Base-by-base conservation (phyloP, 2,888 invertebrate species). In the Luperina testacea region DNA sequence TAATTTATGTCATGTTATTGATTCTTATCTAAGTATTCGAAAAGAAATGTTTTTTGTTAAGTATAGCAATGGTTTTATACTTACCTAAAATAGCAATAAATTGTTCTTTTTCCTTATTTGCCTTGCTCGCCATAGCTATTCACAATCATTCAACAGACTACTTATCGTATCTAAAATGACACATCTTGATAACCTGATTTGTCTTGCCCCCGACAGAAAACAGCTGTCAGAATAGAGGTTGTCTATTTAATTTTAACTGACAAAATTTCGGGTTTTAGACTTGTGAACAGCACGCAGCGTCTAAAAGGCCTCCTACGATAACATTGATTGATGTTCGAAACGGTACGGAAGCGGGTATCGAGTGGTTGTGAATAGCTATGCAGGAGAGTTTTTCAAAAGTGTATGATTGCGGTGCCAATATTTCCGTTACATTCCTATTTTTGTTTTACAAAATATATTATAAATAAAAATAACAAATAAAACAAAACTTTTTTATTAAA, bases 1-100 rank as follows among this genome's bases (percentile, higher is more conserved):
- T 72, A 85, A 84, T 84, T 75, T 69, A 77, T 82, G 79, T 76
- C 61, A 73, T 84, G 63, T 77, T 86, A 57, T 71, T 77, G 70
- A 53, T 71, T 77, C 67, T 53, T 73, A 83, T 86, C 86, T 32
- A 32, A 32, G 65, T 70, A 48, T 70, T 84, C 4, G 72, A 69
- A 81, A 81, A 51, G 0, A 75, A 64, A 81, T 57, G 32, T 63
- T 42, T 48, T 71, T 59, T 51, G 15, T 8, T 42, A 32, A 32
- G 32, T 59, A n/a, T 9, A 24, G 51, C 32, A 70, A 24, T 5
- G 24, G 32, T 51, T 15, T 24, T 32, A 32, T 32, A 15, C 15
- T 24, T 51, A n/a, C n/a, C 13, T 59, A 27, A 51, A 24, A 51
- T 15, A 51, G 24, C 51, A 17, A 38, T 3, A 9, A 0, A 11